A percentile compares a stretch with the other conserved stretches of the same genome.
Conservation (phyloP, 2,797 vertebrate genomes). For the Lacerta bilineata region DNA sequence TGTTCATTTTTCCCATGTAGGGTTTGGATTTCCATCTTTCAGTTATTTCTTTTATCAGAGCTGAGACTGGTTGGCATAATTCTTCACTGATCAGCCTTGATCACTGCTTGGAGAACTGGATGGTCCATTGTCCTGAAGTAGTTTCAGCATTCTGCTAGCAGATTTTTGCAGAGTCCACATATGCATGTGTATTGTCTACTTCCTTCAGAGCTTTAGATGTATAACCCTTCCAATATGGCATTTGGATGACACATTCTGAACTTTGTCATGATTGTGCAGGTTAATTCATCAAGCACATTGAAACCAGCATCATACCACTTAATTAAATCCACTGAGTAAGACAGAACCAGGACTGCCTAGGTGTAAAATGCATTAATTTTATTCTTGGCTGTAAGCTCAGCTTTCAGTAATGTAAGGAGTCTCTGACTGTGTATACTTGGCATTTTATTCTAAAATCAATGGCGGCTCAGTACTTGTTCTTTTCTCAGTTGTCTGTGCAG, state of each 20-base stretch:
- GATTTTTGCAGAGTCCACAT: not conserved
- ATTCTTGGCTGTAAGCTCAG: slow-evolving; percentile 13
- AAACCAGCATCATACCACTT: slow-evolving; percentile 3
- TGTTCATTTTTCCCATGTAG: not conserved
- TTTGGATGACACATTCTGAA: slow-evolving; percentile 14
- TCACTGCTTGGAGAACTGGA: not conserved
- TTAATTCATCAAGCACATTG: slow-evolving; percentile 30
- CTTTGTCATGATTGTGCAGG: not conserved
- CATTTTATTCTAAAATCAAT: no score
- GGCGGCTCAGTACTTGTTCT: no score
- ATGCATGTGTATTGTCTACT: not conserved
- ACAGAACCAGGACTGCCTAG: not conserved
- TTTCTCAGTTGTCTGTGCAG: no score
- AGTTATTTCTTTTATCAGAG: not conserved
- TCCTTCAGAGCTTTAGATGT: slow-evolving; percentile 10
- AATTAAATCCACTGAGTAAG: slow-evolving; percentile 24
- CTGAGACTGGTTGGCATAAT: not conserved
- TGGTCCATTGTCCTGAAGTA: not conserved
- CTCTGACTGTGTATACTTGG: no score
- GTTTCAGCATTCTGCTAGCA: not conserved
- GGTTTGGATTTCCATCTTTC: not conserved
- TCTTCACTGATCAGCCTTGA: not conserved
- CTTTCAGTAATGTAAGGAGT: not conserved
- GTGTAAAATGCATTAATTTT: slow-evolving; percentile 19
- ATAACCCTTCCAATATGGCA: slow-evolving; percentile 13